These are phyloP conservation scores for Oligia fasciuncula DNA, from an alignment of 2,888 invertebrate genomes.

Conservation along the genomic window DNA sequence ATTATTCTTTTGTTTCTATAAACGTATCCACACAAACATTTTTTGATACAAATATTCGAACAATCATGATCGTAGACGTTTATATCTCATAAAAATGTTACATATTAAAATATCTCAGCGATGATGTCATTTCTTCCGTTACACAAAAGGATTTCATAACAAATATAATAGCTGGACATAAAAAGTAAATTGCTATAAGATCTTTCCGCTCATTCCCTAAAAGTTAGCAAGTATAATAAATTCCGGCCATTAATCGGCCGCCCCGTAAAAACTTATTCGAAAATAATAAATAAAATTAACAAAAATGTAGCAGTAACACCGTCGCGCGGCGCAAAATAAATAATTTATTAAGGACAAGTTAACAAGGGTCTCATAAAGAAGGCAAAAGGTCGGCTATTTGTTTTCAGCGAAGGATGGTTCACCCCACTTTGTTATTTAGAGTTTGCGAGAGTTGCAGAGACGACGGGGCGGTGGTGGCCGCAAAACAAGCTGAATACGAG, in stretches of 20 bases:
- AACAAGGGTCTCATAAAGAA: conserved; percentile 90
- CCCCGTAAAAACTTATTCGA: conserved; percentile 76
- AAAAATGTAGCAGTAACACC: conserved; percentile 78
- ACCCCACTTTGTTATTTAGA: conserved; percentile 88
- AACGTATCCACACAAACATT: background rate
- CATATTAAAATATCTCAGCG: conserved; percentile 35
- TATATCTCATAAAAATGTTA: conserved; percentile 37
- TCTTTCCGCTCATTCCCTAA: conserved; percentile 62
- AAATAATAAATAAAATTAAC: conserved; percentile 85
- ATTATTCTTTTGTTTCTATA: conserved; percentile 33
- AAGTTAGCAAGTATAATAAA: conserved; percentile 70
- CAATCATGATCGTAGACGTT: conserved; percentile 25
- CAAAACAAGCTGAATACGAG: conserved; percentile 76
- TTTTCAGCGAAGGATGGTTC: conserved; percentile 85
- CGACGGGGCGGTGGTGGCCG: conserved; percentile 70
- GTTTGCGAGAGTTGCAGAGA: conserved; percentile 79
- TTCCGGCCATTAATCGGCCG: conserved; percentile 69
- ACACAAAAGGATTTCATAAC: conserved; percentile 35
- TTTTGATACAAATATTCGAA: conserved; percentile 22
- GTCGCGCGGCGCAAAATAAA: conserved; percentile 84
- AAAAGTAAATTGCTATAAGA: conserved; percentile 62
- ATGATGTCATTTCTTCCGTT: conserved; percentile 29
- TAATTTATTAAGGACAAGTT: conserved; percentile 90
- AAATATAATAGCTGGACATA: conserved; percentile 48
- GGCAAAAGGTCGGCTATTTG: conserved; percentile 90